phyloP scores from a whole-genome alignment of 2,888 invertebrate species.

The Notocelia uddmanniana region DNA sequence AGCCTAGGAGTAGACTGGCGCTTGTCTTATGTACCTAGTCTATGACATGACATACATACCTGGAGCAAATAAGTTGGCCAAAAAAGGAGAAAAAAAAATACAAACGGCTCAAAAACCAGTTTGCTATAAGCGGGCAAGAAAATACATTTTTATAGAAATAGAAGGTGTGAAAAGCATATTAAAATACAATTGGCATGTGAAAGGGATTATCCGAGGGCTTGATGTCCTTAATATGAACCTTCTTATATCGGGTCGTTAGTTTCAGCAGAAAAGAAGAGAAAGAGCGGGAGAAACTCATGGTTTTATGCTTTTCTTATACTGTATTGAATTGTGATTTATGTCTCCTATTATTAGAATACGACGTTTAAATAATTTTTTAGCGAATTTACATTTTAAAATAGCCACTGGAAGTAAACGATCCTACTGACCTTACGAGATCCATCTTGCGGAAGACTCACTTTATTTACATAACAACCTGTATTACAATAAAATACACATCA shows the following conservation, averaged over 20 bases:
- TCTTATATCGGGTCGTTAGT: background rate
- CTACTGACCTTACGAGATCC: conserved; percentile 21
- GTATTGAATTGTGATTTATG: background rate
- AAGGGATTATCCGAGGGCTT: background rate
- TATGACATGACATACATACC: too few relatives aligned
- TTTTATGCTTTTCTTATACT: background rate
- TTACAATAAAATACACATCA: conserved; percentile 44
- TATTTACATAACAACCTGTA: conserved; percentile 43
- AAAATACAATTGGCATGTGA: background rate
- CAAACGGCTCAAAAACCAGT: too few relatives aligned
- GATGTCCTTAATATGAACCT: background rate
- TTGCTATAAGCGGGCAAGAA: too few relatives aligned
- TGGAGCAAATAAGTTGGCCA: too few relatives aligned
- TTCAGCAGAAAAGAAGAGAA: background rate
- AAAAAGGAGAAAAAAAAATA: too few relatives aligned
- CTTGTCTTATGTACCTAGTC: too few relatives aligned
- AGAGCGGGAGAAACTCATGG: background rate
- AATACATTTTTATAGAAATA: too few relatives aligned
- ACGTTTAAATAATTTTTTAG: background rate
- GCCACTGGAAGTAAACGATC: conserved; percentile 18
- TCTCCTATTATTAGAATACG: background rate
- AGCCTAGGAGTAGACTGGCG: too few relatives aligned
- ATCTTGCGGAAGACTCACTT: conserved; percentile 15
- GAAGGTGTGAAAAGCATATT: too few relatives aligned
- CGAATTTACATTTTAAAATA: conserved; percentile 14